A percentile compares a stretch with the other conserved stretches of the same genome.
Evolutionary conservation across 2,797 vertebrate genomes (phyloP).

Genomic region (Vespertilio murinus): DNA sequence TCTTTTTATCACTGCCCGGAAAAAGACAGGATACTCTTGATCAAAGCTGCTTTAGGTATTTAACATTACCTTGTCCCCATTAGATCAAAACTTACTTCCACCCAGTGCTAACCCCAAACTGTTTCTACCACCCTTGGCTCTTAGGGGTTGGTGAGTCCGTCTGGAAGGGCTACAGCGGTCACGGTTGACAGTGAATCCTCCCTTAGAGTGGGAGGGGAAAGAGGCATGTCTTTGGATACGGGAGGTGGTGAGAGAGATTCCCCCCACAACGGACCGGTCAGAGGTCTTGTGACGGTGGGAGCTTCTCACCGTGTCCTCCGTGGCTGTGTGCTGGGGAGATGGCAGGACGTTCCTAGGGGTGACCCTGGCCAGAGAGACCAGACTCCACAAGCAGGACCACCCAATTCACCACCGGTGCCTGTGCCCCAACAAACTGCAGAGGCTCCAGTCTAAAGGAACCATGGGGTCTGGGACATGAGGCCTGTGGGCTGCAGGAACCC

Average conservation of each 20-base stretch:
- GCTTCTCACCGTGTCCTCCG: neutral
- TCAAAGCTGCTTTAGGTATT: neutral
- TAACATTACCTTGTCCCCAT: neutral
- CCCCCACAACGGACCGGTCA: neutral
- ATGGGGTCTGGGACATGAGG: rapidly evolving
- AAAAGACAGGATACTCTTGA: neutral
- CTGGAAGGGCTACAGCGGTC: neutral
- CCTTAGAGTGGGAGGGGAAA: neutral
- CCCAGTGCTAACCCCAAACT: neutral
- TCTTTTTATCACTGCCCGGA: neutral
- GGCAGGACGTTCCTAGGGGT: neutral
- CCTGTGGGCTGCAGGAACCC: neutral
- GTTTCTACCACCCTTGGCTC: neutral
- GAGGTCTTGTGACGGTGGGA: neutral
- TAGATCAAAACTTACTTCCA: neutral
- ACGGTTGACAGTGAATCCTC: neutral
- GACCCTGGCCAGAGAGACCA: neutral
- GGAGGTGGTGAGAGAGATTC: neutral
- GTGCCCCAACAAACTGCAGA: neutral
- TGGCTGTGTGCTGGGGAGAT: neutral
- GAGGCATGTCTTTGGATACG: neutral
- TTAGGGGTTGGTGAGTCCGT: neutral
- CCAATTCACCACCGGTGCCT: neutral
- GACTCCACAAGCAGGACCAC: neutral
- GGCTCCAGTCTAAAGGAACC: neutral